Evolutionary conservation across 2,888 invertebrate species (phyloP).

Genomic region (Glaucopsyche alexis): DNA sequence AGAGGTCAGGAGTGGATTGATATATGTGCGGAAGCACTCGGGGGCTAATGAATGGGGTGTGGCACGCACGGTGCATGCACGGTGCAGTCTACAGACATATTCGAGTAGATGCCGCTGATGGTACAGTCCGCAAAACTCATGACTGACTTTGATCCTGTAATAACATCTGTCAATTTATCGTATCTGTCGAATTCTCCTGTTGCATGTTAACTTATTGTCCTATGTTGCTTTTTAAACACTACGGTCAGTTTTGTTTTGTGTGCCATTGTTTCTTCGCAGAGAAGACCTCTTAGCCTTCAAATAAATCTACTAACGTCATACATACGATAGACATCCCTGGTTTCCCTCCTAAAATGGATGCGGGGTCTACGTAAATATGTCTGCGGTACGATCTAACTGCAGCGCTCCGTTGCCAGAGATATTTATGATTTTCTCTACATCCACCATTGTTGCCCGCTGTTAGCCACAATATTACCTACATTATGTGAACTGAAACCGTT

Average conservation of each 20-base stretch:
- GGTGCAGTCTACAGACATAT: slow-evolving; percentile 42
- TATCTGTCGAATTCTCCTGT: too few species aligned
- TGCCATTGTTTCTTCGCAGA: too few species aligned
- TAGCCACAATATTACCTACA: slow-evolving; percentile 13
- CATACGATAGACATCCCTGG: neutral
- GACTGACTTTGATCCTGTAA: neutral
- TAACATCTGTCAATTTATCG: too few species aligned
- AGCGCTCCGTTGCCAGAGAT: slow-evolving; percentile 23
- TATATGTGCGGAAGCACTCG: slow-evolving; percentile 79
- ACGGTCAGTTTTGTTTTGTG: too few species aligned
- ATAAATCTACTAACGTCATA: too few species aligned
- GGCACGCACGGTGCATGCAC: slow-evolving; percentile 69
- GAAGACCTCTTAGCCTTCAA: too few species aligned
- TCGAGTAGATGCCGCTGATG: neutral
- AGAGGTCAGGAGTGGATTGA: slow-evolving; percentile 55
- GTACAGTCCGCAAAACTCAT: neutral
- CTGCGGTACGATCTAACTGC: slow-evolving; percentile 4
- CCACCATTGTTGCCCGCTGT: slow-evolving; percentile 17
- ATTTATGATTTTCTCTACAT: slow-evolving; percentile 29
- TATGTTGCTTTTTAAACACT: too few species aligned
- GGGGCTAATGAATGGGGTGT: slow-evolving; percentile 76
- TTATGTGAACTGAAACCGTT: slow-evolving; percentile 13
- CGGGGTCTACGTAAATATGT: neutral
- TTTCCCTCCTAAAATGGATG: neutral
- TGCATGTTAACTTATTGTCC: too few species aligned